phyloP scores from a whole-genome alignment of 2,113 vertebrate species.

The Brachyistius frenatus region DNA sequence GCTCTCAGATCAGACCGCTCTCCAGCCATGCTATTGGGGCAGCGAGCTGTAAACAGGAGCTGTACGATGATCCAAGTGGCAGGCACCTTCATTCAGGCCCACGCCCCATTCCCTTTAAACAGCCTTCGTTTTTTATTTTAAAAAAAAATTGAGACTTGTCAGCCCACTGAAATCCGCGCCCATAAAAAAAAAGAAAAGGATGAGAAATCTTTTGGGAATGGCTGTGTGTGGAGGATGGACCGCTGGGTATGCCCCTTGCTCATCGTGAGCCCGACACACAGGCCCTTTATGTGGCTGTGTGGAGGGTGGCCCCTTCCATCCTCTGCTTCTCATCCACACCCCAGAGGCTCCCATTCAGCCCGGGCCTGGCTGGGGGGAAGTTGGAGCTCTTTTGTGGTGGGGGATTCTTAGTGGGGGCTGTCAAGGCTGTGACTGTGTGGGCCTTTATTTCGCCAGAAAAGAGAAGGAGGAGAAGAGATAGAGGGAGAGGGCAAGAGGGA shows the following conservation, averaged over 20 bases:
- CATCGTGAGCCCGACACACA: conserved; percentile 78
- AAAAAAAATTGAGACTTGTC: conserved; percentile 1
- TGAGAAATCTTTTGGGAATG: conserved; percentile 65
- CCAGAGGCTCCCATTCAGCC: conserved; percentile 83
- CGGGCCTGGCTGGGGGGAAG: conserved; percentile 76
- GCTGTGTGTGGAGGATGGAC: conserved; percentile 54
- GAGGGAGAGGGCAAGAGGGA: conserved; percentile 74
- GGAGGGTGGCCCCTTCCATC: conserved; percentile 78
- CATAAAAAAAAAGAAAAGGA: conserved; percentile 3
- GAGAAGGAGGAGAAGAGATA: conserved; percentile 67
- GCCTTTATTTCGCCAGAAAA: conserved; percentile 79
- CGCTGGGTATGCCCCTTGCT: conserved; percentile 65
- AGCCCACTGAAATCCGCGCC: conserved; percentile 37
- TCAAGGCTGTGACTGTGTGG: conserved; percentile 87
- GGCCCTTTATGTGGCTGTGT: conserved; percentile 82
- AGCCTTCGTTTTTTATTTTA: not conserved
- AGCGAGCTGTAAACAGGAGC: conserved; percentile 73
- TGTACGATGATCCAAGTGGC: conserved; percentile 72
- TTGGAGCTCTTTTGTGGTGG: conserved; percentile 79
- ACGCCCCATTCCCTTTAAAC: conserved; percentile 29
- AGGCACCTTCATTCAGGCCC: conserved; percentile 67
- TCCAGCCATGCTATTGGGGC: conserved; percentile 70
- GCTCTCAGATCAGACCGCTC: conserved; percentile 58
- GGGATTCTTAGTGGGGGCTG: conserved; percentile 81
- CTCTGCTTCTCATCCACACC: conserved; percentile 79